Percentiles rank a stretch among this genome's conserved stretches.
Conservation (phyloP, 2,113 vertebrate genomes). For the Aix galericulata region DNA sequence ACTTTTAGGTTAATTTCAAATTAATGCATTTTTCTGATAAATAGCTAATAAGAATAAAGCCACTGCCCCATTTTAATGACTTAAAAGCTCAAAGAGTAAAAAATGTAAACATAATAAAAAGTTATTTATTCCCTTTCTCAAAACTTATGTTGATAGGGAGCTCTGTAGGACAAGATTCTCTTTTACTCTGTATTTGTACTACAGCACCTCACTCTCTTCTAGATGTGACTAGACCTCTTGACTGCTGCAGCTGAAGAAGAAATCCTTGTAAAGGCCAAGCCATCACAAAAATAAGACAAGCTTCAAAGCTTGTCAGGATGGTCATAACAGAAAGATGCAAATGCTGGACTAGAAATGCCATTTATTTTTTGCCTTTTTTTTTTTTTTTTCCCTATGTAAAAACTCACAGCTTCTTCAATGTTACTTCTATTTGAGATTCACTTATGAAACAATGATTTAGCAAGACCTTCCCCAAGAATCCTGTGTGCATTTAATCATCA, state of each 20-base stretch:
- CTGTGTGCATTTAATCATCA: neutral
- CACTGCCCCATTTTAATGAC: neutral
- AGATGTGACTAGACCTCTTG: neutral
- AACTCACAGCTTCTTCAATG: neutral
- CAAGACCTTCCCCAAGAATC: neutral
- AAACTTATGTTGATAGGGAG: neutral
- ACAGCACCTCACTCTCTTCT: neutral
- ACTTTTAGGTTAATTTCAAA: neutral
- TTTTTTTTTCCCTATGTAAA: neutral
- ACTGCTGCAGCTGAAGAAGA: neutral
- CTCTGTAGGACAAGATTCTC: neutral
- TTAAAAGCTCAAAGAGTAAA: neutral
- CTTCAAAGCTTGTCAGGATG: neutral
- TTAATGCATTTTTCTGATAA: neutral
- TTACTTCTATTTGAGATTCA: neutral
- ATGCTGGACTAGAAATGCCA: neutral
- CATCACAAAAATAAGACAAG: neutral
- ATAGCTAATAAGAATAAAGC: neutral
- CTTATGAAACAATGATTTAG: neutral
- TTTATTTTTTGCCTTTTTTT: neutral
- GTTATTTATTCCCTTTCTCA: neutral
- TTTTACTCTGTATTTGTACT: neutral
- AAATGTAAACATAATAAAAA: neutral
- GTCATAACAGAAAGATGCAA: neutral
- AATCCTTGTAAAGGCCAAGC: neutral